These are phyloP conservation scores for Tetraneura akinire DNA, from an alignment of 1,140 invertebrate species.

Conservation along the genomic window DNA sequence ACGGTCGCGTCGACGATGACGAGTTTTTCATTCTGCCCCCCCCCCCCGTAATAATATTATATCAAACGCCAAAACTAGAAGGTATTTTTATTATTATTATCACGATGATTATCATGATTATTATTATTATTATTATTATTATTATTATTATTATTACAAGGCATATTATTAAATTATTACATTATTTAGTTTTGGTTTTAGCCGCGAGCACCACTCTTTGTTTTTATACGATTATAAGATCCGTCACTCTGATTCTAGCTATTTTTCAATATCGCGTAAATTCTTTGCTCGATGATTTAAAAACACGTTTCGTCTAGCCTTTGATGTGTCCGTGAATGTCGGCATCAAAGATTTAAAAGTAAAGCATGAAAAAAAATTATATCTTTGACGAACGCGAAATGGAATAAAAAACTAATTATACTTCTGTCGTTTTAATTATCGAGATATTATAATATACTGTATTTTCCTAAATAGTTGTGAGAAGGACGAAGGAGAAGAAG, in stretches of 20 bases:
- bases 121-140: too few species aligned
- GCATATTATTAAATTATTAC: too few species aligned
- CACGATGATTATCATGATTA: too few species aligned
- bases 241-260: too few species aligned
- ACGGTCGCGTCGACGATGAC: not conserved
- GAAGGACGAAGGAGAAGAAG: too few species aligned
- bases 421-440: constrained; percentile 46
- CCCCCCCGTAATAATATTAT: not conserved
- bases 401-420: constrained; percentile 24
- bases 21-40: not conserved
- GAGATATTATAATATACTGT: too few species aligned
- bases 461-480: too few species aligned
- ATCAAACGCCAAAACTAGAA: not conserved
- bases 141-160: too few species aligned
- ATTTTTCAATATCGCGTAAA: not conserved
- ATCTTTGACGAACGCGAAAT: not conserved
- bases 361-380: not conserved
- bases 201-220: too few species aligned
- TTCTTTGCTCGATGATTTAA: not conserved
- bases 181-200: too few species aligned
- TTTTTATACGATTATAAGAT: too few species aligned
- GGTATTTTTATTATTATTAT: not conserved
- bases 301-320: constrained; percentile 1
- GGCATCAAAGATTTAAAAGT: not conserved
- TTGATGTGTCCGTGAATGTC: not conserved